Conservation (phyloP, 2,888 invertebrate species). For the Caenorhabditis afra region DNA sequence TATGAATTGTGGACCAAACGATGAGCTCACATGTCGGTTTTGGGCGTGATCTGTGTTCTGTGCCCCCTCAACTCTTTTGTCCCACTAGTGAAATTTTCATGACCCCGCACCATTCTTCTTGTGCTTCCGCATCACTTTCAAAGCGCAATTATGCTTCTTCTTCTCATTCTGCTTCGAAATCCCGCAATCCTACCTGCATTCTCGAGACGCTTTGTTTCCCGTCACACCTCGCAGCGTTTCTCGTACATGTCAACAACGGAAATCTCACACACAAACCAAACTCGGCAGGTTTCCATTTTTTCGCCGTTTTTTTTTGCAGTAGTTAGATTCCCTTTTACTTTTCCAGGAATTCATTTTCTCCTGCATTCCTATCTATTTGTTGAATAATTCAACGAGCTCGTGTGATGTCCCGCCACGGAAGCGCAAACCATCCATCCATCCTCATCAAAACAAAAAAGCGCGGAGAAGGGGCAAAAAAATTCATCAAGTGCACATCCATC, state of each 20-base stretch:
- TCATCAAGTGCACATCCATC: constrained; percentile 31
- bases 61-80: constrained; percentile 14
- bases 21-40: background rate
- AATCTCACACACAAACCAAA: no score
- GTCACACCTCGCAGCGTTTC: no score
- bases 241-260: no score
- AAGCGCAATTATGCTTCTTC: constrained; percentile 9
- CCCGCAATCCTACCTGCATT: background rate
- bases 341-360: no score
- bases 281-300: no score
- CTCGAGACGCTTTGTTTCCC: background rate
- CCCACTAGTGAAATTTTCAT: constrained; percentile 18
- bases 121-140: constrained; percentile 1
- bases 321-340: no score
- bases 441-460: constrained; percentile 2
- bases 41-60: background rate
- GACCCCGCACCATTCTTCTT: background rate
- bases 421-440: background rate
- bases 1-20: no score
- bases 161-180: background rate
- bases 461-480: background rate
- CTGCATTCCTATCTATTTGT: no score
- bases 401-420: no score
- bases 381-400: background rate
- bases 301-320: no score